Conservation (phyloP, 2,113 vertebrate genomes). For the Leptocoma aspasia region DNA sequence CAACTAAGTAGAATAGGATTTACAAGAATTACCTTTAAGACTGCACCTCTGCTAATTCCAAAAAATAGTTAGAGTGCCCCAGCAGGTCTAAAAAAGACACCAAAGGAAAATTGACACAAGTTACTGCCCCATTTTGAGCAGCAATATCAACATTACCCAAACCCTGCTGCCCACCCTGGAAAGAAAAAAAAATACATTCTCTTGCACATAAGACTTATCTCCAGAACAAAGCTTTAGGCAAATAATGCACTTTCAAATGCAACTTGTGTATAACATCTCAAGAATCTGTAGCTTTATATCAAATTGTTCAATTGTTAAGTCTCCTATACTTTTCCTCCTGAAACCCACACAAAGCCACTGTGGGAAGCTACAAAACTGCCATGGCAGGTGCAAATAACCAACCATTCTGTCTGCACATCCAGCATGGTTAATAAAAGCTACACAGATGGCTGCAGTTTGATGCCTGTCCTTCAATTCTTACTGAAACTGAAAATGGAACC, state of each 20-base stretch:
- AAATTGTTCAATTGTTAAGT: neutral
- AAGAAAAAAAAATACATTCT: neutral
- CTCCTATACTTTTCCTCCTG: neutral
- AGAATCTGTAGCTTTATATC: neutral
- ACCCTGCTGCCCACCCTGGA: rapidly evolving
- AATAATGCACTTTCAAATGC: neutral
- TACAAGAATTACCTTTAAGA: neutral
- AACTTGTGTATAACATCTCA: neutral
- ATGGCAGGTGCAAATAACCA: neutral
- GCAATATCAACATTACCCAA: neutral
- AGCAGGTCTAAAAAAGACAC: neutral
- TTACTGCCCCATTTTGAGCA: neutral
- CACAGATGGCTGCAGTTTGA: neutral
- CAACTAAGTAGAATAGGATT: neutral
- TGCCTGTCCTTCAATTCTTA: neutral
- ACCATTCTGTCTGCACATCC: neutral
- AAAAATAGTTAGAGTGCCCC: neutral
- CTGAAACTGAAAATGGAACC: neutral
- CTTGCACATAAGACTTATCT: neutral
- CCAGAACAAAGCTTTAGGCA: neutral
- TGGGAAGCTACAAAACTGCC: neutral
- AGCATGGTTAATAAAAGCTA: neutral
- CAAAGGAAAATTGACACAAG: neutral
- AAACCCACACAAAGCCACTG: neutral
- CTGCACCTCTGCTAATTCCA: neutral